These are phyloP conservation scores for Prinia subflava DNA, from an alignment of 2,113 vertebrate genomes.

Conservation along the genomic window DNA sequence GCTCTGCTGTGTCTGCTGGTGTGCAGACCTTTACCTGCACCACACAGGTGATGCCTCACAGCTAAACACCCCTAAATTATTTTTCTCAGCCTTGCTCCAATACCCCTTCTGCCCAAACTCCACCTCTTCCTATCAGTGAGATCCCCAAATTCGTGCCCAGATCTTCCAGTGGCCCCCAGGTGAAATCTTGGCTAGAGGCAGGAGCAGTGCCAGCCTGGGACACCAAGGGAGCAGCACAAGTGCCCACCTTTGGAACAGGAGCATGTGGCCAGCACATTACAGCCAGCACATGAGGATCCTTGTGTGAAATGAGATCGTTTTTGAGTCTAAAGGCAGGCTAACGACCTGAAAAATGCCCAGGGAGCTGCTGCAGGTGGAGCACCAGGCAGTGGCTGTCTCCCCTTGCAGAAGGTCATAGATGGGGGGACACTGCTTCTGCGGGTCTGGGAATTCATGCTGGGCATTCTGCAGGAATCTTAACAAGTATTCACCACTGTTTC, in stretches of 20 bases:
- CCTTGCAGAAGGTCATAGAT: not conserved
- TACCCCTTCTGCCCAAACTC: not conserved
- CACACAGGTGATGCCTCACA: not conserved
- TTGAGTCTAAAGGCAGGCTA: not conserved
- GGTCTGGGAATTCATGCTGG: not conserved
- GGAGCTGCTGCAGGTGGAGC: not conserved
- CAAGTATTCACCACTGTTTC: not conserved
- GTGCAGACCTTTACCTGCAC: not conserved
- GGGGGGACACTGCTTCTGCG: not conserved
- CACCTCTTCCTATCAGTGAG: not conserved
- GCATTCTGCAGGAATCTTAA: not conserved
- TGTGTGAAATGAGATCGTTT: not conserved
- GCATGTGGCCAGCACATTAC: not conserved
- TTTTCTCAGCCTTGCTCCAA: not conserved
- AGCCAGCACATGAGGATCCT: not conserved
- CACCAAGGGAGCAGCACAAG: not conserved
- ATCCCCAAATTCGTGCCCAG: not conserved
- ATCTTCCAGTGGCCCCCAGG: not conserved
- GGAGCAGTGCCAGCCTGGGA: not conserved
- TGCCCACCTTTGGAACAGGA: not conserved
- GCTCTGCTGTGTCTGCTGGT: rapidly evolving
- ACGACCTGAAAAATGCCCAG: rapidly evolving
- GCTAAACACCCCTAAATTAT: not conserved
- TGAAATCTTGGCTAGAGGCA: not conserved
- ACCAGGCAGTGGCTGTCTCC: not conserved